Conservation (phyloP, 2,797 vertebrate species). For the Cephalopachus bancanus region DNA sequence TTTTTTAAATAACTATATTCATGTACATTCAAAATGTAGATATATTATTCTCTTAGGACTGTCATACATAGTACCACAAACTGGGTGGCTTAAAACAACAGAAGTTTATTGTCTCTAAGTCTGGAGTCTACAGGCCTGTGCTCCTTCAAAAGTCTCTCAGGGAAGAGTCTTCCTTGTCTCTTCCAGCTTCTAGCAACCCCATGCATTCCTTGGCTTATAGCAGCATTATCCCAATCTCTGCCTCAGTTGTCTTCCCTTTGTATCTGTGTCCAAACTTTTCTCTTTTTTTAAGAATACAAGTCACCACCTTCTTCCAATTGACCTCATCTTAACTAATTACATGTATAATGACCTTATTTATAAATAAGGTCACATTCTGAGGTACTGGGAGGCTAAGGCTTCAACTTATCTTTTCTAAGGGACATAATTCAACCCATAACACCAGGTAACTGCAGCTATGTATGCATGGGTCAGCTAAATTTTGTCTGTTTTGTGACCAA, state of each 20-base stretch:
- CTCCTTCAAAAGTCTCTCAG: not conserved
- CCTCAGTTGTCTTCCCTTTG: not conserved
- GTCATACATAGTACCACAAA: not conserved
- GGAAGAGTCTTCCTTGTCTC: not conserved
- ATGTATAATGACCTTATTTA: not conserved
- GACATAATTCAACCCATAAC: not conserved
- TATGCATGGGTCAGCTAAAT: not conserved
- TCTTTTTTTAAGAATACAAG: not conserved
- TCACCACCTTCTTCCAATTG: no score
- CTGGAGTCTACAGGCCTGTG: not conserved
- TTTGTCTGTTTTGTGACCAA: constrained; percentile 23
- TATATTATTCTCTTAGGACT: not conserved
- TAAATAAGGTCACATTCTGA: not conserved
- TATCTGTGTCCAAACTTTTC: not conserved
- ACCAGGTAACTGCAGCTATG: not conserved
- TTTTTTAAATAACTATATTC: not conserved
- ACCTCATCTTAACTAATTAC: not conserved
- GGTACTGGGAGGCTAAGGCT: not conserved
- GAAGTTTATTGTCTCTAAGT: not conserved
- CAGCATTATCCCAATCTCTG: not conserved
- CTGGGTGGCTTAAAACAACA: not conserved
- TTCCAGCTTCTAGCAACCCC: not conserved
- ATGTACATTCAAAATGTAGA: not conserved
- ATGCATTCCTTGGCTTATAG: not conserved
- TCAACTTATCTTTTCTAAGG: not conserved